Conservation (phyloP, 2,888 invertebrate species). For the Hemithea aestivaria region DNA sequence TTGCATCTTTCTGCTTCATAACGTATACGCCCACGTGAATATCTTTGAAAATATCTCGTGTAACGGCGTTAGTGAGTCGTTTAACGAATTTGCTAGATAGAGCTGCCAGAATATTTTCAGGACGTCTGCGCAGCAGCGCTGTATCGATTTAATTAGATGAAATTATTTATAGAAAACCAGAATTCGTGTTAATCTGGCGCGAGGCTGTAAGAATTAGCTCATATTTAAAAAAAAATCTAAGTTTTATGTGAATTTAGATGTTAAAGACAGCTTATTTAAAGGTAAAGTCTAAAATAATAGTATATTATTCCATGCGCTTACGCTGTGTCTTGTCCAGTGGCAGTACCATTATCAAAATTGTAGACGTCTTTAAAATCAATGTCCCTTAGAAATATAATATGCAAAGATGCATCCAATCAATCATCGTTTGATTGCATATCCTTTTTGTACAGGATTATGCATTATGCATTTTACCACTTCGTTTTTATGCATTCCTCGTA, state of each 20-base stretch:
- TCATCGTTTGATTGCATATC: constrained; percentile 36
- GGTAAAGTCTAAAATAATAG: no score
- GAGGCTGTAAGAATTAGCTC: constrained; percentile 40
- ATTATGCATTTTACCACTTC: constrained; percentile 40
- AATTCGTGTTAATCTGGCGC: constrained; percentile 46
- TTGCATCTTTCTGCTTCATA: no score
- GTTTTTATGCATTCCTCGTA: constrained; percentile 64
- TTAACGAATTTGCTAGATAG: neutral
- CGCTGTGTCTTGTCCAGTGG: no score
- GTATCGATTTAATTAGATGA: constrained; percentile 27
- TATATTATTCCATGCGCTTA: no score
- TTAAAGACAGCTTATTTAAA: no score
- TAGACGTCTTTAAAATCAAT: neutral
- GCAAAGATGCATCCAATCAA: constrained; percentile 28
- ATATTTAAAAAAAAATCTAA: constrained; percentile 18
- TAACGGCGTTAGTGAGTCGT: constrained; percentile 1
- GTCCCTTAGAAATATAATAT: constrained; percentile 22
- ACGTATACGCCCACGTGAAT: no score
- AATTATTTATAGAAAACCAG: constrained; percentile 44
- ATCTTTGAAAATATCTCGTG: neutral
- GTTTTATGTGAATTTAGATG: constrained; percentile 1
- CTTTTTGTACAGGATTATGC: constrained; percentile 43
- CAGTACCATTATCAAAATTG: no score
- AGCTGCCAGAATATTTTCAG: neutral
- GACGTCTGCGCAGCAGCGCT: constrained; percentile 12